Percentiles rank a stretch among this genome's conserved stretches.
phyloP scores from a whole-genome alignment of 2,113 vertebrate species.

The Motacilla tschutschensis region DNA sequence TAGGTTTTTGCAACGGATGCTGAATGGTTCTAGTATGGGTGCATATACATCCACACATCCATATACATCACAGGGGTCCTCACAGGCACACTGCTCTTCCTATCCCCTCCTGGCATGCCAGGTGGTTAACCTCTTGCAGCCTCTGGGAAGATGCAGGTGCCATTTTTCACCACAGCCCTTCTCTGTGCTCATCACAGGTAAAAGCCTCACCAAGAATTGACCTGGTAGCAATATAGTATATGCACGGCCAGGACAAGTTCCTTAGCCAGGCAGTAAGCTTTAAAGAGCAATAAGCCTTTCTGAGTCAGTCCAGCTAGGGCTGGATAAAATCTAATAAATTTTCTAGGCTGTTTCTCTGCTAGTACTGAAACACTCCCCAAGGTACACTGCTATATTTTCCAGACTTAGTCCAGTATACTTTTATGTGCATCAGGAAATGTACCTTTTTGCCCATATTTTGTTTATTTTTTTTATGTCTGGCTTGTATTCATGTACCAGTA shows the following conservation, averaged over 20 bases:
- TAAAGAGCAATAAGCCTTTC: not conserved
- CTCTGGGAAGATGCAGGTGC: not conserved
- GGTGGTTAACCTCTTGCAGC: not conserved
- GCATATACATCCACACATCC: too few species aligned
- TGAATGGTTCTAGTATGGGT: accelerated
- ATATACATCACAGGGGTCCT: too few species aligned
- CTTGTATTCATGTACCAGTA: constrained; percentile 1
- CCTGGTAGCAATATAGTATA: not conserved
- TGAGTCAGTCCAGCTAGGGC: not conserved
- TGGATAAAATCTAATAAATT: constrained; percentile 17
- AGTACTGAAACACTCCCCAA: not conserved
- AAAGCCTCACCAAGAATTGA: not conserved
- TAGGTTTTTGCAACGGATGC: accelerated
- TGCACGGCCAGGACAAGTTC: not conserved
- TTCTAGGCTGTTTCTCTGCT: not conserved
- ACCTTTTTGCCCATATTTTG: not conserved
- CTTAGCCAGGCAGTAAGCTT: not conserved
- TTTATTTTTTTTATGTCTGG: constrained; percentile 15
- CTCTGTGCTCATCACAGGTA: not conserved
- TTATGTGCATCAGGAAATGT: not conserved
- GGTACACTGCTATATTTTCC: not conserved
- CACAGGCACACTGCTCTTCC: not conserved
- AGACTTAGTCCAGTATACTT: not conserved
- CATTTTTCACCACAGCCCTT: not conserved
- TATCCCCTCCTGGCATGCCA: not conserved